phyloP scores from a whole-genome alignment of 2,113 vertebrate species.

The Antennarius striatus region DNA sequence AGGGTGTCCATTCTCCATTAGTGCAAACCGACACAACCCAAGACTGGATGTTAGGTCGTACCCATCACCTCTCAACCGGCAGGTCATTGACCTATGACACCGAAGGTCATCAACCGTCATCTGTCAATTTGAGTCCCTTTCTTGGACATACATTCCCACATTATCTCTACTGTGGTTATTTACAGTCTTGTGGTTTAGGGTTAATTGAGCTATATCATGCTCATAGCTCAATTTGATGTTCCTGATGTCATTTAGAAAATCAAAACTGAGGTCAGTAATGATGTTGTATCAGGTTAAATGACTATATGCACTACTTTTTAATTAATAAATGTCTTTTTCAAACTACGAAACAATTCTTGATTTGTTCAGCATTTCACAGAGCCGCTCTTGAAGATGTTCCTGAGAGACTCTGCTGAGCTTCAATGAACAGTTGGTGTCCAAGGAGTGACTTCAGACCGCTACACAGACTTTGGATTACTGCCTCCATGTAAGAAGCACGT shows the following conservation, averaged over 20 bases:
- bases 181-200: constrained; percentile 1
- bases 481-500: not conserved
- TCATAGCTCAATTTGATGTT: not conserved
- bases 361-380: constrained; percentile 11
- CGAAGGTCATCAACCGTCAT: constrained; percentile 32
- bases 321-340: not conserved
- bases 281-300: not conserved
- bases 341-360: too few species aligned
- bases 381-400: constrained; percentile 40
- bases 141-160: constrained; percentile 24
- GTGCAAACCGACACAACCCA: constrained; percentile 20
- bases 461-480: not conserved
- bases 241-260: not conserved
- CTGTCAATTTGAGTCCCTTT: constrained; percentile 26
- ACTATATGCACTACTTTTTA: not conserved
- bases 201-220: too few species aligned
- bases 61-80: constrained; percentile 17
- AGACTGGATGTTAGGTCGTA: constrained; percentile 10
- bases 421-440: constrained; percentile 12
- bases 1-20: constrained; percentile 13
- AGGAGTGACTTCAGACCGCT: not conserved
- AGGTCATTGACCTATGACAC: constrained; percentile 51
- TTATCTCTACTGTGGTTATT: constrained; percentile 43
- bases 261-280: too few species aligned
- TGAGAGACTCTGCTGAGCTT: constrained; percentile 17